Evolutionary conservation across 2,113 vertebrate genomes (phyloP).

Genomic region (Ursus arctos): DNA sequence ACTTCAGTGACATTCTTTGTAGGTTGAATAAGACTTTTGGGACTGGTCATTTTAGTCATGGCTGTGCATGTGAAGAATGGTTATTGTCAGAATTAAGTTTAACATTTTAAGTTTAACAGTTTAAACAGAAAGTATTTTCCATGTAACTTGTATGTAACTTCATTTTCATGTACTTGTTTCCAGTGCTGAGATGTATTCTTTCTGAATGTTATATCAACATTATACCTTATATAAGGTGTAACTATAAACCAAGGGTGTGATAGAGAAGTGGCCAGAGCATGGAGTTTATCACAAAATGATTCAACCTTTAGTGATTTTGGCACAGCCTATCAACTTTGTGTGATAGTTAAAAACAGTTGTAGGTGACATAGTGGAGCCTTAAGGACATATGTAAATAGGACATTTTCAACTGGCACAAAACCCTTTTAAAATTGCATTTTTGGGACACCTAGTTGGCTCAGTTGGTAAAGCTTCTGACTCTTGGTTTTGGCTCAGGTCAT

Average conservation of each 20-base stretch:
- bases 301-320: neutral
- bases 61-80: neutral
- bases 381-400: neutral
- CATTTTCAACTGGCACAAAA: neutral
- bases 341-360: conserved; percentile 24
- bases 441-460: neutral
- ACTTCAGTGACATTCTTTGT: neutral
- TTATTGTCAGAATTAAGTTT: neutral
- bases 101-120: neutral
- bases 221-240: neutral
- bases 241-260: neutral
- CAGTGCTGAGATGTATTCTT: neutral
- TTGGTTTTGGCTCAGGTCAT: neutral
- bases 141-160: neutral
- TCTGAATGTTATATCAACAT: neutral
- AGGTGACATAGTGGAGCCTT: neutral
- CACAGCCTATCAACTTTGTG: neutral
- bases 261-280: neutral
- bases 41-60: neutral
- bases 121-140: neutral
- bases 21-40: neutral
- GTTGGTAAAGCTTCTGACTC: neutral
- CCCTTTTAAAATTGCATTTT: conserved; percentile 10
- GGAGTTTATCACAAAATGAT: neutral
- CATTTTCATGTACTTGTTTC: neutral